Conservation (phyloP, 2,113 vertebrate genomes). For the Xenotilapia flavipinnis region DNA sequence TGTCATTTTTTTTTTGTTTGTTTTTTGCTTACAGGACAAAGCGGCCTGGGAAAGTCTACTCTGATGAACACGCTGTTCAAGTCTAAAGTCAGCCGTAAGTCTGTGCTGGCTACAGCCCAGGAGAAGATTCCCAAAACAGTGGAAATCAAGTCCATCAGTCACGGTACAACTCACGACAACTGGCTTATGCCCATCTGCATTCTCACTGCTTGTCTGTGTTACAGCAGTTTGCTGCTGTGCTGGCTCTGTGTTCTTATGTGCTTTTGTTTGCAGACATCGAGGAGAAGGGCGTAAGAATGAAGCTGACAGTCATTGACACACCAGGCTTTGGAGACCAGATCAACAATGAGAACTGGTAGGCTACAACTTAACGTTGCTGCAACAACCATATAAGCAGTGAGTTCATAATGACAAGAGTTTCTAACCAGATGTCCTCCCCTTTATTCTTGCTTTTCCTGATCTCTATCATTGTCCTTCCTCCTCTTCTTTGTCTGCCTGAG, state of each 20-base stretch:
- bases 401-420: neutral
- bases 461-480: neutral
- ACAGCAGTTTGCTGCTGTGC: neutral
- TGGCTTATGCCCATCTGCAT: neutral
- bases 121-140: conserved; percentile 96
- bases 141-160: conserved; percentile 96
- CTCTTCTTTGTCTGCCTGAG: neutral
- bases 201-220: neutral
- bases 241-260: neutral
- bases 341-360: conserved; percentile 98
- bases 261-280: conserved; percentile 81
- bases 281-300: conserved; percentile 97
- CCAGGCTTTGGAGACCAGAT: conserved; percentile 98
- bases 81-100: conserved; percentile 96
- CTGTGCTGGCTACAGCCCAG: conserved; percentile 81
- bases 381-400: neutral
- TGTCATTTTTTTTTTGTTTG: neutral
- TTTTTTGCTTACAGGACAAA: conserved; percentile 79
- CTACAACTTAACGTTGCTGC: neutral
- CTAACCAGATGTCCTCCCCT: neutral
- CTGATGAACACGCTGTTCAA: conserved; percentile 99
- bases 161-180: conserved; percentile 67
- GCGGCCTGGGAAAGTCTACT: conserved; percentile 94
- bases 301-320: conserved; percentile 95
- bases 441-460: neutral